Conservation (phyloP, 2,113 vertebrate species). For the Polypterus bichir region DNA sequence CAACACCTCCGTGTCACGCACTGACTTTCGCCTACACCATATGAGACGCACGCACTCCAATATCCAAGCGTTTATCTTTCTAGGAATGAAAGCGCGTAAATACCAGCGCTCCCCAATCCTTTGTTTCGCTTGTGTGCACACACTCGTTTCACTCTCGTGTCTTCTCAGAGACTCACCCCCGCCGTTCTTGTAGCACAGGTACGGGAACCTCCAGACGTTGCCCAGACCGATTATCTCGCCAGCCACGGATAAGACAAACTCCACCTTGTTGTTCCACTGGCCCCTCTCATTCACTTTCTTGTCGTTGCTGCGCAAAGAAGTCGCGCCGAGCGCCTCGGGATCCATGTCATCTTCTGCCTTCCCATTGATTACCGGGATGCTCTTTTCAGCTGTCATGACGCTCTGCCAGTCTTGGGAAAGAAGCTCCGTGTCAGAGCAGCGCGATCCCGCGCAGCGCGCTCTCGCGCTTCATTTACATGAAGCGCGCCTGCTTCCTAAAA, state of each 20-base stretch:
- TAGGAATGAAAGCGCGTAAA: too few species aligned
- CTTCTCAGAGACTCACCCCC: slow-evolving; percentile 65
- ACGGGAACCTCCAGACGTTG: slow-evolving; percentile 96
- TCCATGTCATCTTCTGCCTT: slow-evolving; percentile 81
- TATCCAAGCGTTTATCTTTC: too few species aligned
- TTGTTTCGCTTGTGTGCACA: too few species aligned
- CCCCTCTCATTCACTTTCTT: slow-evolving; percentile 83
- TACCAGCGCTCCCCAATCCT: too few species aligned
- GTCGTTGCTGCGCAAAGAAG: slow-evolving; percentile 55
- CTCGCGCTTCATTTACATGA: too few species aligned
- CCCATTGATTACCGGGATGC: slow-evolving; percentile 82
- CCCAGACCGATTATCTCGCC: slow-evolving; percentile 96
- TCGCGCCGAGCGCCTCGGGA: slow-evolving; percentile 65
- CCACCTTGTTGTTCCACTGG: slow-evolving; percentile 97
- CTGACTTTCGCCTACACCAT: too few species aligned
- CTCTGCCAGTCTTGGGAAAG: slow-evolving; percentile 49
- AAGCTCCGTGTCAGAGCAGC: not conserved
- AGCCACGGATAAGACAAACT: slow-evolving; percentile 92
- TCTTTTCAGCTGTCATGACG: slow-evolving; percentile 95
- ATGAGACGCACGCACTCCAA: too few species aligned
- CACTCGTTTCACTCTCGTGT: too few species aligned
- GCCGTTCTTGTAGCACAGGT: slow-evolving; percentile 98
- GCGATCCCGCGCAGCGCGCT: too few species aligned
- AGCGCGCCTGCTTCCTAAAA: too few species aligned
- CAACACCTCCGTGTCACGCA: too few species aligned